Evolutionary conservation across 64 coral and sea anemone species (phyloP).

Genomic region (Montipora capricornis): DNA sequence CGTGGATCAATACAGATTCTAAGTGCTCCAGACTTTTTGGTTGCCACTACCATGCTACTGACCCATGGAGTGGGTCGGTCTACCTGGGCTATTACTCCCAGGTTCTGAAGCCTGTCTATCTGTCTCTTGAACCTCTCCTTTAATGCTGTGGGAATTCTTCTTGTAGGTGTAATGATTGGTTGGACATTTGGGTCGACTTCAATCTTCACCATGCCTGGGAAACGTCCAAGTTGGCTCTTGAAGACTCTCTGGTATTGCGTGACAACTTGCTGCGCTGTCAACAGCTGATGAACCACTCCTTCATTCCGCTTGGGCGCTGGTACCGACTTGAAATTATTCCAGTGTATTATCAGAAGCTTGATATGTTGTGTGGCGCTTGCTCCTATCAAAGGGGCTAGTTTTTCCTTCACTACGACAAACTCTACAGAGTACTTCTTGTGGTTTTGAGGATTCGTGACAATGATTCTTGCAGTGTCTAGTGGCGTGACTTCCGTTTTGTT

Average conservation of each 20-base stretch:
- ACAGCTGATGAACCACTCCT: neutral
- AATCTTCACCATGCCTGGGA: neutral
- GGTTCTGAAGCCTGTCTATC: neutral
- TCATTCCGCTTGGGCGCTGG: too few species aligned
- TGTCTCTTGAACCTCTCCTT: slow-evolving; percentile 40
- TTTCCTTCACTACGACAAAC: slow-evolving; percentile 16
- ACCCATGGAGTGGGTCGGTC: slow-evolving; percentile 55
- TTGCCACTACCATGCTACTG: slow-evolving; percentile 1
- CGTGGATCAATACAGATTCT: slow-evolving; percentile 52
- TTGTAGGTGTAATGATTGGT: slow-evolving; percentile 1
- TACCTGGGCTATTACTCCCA: slow-evolving; percentile 4
- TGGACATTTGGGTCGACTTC: neutral
- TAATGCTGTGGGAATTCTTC: slow-evolving; percentile 41
- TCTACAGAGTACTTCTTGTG: slow-evolving; percentile 9
- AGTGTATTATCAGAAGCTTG: slow-evolving; percentile 21
- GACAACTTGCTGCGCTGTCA: slow-evolving; percentile 14
- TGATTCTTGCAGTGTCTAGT: neutral
- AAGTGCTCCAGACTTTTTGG: slow-evolving; percentile 33
- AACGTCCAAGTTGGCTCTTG: neutral
- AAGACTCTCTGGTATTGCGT: neutral
- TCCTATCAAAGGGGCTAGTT: slow-evolving; percentile 52
- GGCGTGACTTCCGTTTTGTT: too few species aligned
- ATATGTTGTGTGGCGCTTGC: neutral
- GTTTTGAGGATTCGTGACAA: slow-evolving; percentile 50
- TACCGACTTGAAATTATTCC: neutral